Base-by-base conservation (phyloP, 2,888 invertebrate genomes). In the Erannis defoliaria region DNA sequence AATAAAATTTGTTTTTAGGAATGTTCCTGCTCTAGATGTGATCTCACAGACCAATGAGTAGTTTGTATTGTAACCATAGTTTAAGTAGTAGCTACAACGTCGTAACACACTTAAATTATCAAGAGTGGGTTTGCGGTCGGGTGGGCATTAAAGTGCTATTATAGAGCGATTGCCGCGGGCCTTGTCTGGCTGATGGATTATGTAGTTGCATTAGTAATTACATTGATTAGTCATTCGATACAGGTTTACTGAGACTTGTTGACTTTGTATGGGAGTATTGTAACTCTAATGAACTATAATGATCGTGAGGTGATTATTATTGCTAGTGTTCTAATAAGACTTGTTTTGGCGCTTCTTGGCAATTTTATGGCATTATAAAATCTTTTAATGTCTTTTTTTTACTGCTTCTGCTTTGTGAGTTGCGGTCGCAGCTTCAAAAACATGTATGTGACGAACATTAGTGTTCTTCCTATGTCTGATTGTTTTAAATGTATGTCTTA, bases 81-180 rank as follows among this genome's bases (percentile, higher is more conserved):
- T 31, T 50, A 50, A 19, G 26, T 26, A 37, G 48, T 23, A 63
- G 65, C 55, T 61, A 26, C 49, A 29, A 77, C 77, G 77, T 16
- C 26, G 72, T 80, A 81, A 81, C 79, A 77, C 78, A 80, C 80
- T 86, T 83, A 84, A 85, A 85, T 87, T 84, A 88, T 88, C 87
- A 87, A 83, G 78, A 84, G 81, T 72, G 80, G 81, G 84, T 81
- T 78, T 74, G 81, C 78, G 83, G 82, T 82, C 75, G 74, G 76
- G 76, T 77, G 71, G 75, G 76, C 77, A 82, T 84, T 83, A 82
- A 75, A 78, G 75, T 74, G 82, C 80, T 81, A 82, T 85, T 85
- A 75, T 67, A 62, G 67, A 66, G 58, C 63, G 61, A 73, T 70
- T 70, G 70, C 66, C 62, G 66, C 57, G 23, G 48, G 64, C 53